A percentile compares a stretch with the other conserved stretches of the same genome.
Conservation (phyloP, 2,888 invertebrate species). For the Acronicta aceris region DNA sequence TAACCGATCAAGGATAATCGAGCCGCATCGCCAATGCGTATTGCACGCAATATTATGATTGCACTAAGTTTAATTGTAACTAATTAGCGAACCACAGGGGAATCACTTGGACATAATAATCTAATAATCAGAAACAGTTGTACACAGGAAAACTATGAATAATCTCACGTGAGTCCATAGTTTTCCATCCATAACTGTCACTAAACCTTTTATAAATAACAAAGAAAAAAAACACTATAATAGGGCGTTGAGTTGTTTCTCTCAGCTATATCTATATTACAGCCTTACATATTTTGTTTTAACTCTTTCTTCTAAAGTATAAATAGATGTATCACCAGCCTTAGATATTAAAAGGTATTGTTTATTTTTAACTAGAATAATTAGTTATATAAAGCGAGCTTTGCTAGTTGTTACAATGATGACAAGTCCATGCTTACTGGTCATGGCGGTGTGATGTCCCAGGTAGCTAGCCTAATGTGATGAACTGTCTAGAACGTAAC, state of each 20-base stretch:
- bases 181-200: slow-evolving; percentile 37
- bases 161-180: slow-evolving; percentile 40
- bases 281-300: slow-evolving; percentile 71
- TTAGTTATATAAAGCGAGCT: slow-evolving; percentile 62
- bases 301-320: slow-evolving; percentile 62
- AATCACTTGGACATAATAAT: slow-evolving; percentile 53
- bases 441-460: slow-evolving; percentile 3
- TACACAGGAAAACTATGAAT: slow-evolving; percentile 47
- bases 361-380: slow-evolving; percentile 57
- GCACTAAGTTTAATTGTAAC: slow-evolving; percentile 59
- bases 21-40: slow-evolving; percentile 41
- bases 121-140: slow-evolving; percentile 47
- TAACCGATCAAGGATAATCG: slow-evolving; percentile 22
- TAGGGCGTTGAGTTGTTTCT: slow-evolving; percentile 80
- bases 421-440: slow-evolving; percentile 7
- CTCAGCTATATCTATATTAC: slow-evolving; percentile 70
- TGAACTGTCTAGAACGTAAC: slow-evolving; percentile 3
- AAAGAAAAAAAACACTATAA: slow-evolving; percentile 60
- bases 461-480: slow-evolving; percentile 8
- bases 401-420: slow-evolving; percentile 59
- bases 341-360: slow-evolving; percentile 70
- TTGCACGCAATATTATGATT: slow-evolving; percentile 58
- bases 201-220: slow-evolving; percentile 53
- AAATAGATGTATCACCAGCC: slow-evolving; percentile 85
- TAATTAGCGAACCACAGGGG: slow-evolving; percentile 55